Conservation (phyloP, 1,140 invertebrate genomes). For the Teleopsis dalmanni region DNA sequence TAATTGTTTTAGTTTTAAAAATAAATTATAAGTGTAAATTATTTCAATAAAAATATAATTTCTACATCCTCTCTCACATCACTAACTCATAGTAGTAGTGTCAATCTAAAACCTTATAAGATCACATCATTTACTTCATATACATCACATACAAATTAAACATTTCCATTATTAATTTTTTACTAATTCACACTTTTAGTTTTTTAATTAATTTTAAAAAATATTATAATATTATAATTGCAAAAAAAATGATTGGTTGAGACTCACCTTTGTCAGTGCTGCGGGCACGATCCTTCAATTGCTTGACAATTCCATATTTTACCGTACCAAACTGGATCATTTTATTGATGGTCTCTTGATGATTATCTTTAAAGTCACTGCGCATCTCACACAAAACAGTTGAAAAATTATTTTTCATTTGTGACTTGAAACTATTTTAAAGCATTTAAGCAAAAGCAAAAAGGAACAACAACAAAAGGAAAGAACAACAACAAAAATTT, state of each 20-base stretch:
- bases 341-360: slow-evolving; percentile 45
- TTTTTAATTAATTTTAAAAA: not conserved
- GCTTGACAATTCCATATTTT: slow-evolving; percentile 52
- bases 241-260: not conserved
- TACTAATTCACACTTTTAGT: not conserved
- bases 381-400: slow-evolving; percentile 43
- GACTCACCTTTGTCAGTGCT: slow-evolving; percentile 39
- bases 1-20: no score
- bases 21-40: no score
- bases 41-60: no score
- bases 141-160: no score
- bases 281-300: slow-evolving; percentile 44
- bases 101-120: no score
- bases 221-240: not conserved
- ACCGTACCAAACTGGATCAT: slow-evolving; percentile 55
- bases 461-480: no score
- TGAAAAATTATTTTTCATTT: slow-evolving; percentile 41
- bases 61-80: no score
- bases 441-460: no score
- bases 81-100: no score
- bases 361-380: slow-evolving; percentile 44
- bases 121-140: no score
- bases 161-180: not conserved
- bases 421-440: slow-evolving; percentile 13
- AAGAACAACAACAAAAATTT: no score